Evolutionary conservation across 2,888 invertebrate species (phyloP).

Genomic region (Macrosiphum euphorbiae): DNA sequence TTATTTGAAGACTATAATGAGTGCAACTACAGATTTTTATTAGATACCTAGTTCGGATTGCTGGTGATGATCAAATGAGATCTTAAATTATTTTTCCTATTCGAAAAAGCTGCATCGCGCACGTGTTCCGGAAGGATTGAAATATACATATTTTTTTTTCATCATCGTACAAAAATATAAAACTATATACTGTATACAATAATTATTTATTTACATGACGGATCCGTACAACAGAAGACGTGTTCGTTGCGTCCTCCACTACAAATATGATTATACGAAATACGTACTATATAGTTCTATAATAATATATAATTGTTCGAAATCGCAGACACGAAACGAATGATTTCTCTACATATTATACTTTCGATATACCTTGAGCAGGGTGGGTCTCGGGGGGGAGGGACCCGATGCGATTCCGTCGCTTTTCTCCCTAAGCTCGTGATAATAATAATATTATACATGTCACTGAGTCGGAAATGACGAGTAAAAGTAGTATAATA

Average conservation of each 20-base stretch:
- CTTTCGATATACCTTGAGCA: not conserved
- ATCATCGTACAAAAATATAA: not conserved
- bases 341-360: not conserved
- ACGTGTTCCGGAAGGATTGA: not conserved
- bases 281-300: not conserved
- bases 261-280: not conserved
- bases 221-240: not conserved
- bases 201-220: not conserved
- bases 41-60: not conserved
- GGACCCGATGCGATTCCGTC: not conserved
- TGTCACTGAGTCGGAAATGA: slow-evolving; percentile 15
- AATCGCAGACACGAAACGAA: not conserved
- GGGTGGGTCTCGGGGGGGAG: not conserved
- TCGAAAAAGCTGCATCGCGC: not conserved
- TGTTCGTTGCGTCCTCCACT: not conserved
- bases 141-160: not conserved
- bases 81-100: not conserved
- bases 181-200: not conserved
- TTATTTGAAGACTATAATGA: not conserved
- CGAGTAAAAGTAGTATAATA: slow-evolving; percentile 44
- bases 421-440: not conserved
- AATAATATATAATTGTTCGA: not conserved
- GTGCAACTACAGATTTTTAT: not conserved
- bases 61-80: not conserved
- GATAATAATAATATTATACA: not conserved